Evolutionary conservation across 2,888 invertebrate species (phyloP).

Genomic region (Leuctra nigra): DNA sequence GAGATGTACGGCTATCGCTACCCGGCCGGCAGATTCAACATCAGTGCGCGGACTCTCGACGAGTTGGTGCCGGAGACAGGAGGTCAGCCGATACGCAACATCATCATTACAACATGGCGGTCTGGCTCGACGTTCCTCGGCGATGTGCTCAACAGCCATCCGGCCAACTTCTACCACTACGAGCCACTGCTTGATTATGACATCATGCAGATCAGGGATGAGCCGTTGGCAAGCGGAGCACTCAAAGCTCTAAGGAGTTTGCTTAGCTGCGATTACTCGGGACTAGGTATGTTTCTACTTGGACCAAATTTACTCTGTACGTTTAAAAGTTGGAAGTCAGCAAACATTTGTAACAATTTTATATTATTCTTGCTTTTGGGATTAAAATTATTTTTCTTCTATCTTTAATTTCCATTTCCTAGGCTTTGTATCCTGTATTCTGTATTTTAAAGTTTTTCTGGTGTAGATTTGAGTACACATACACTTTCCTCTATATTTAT

Average conservation of each 20-base stretch:
- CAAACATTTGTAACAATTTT: too few species aligned
- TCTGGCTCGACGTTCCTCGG: conserved; percentile 88
- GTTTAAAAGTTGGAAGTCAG: too few species aligned
- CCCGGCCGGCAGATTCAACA: conserved; percentile 48
- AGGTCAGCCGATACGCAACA: conserved; percentile 65
- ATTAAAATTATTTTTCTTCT: too few species aligned
- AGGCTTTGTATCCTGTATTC: too few species aligned
- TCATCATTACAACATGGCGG: conserved; percentile 84
- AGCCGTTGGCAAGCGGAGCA: conserved; percentile 61
- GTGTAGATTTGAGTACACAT: too few species aligned
- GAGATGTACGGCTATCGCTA: conserved; percentile 57
- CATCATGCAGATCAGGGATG: conserved; percentile 72
- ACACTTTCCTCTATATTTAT: too few species aligned
- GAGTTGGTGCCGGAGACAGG: conserved; percentile 62
- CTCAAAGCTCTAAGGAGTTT: conserved; percentile 61
- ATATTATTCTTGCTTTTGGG: too few species aligned
- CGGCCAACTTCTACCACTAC: conserved; percentile 84
- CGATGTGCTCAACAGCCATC: conserved; percentile 74
- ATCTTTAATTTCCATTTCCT: too few species aligned
- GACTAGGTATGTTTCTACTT: conserved; percentile 50
- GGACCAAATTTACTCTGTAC: too few species aligned
- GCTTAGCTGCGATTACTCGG: conserved; percentile 68
- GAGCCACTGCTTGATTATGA: conserved; percentile 80
- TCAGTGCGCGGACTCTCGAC: conserved; percentile 50
- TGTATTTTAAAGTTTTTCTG: too few species aligned